A percentile compares a stretch with the other conserved stretches of the same genome.
Evolutionary conservation across 2,113 vertebrate genomes (phyloP).

Genomic region (Butastur rufipennis): DNA sequence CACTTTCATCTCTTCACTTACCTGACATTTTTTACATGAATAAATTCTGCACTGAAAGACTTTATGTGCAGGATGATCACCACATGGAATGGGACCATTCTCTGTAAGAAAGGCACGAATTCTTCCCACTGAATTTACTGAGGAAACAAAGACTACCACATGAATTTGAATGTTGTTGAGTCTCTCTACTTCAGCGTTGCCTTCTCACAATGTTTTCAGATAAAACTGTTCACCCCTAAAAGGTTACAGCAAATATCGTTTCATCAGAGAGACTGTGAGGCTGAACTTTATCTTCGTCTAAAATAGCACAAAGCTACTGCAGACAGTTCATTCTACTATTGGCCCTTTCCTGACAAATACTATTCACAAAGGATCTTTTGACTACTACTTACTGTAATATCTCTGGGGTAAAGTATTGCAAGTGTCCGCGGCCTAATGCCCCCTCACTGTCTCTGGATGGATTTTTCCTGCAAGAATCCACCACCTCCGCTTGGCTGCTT

Average conservation of each 20-base stretch:
- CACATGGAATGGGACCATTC: neutral
- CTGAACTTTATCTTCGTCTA: neutral
- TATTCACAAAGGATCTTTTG: neutral
- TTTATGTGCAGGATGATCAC: neutral
- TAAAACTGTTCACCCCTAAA: neutral
- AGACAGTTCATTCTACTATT: neutral
- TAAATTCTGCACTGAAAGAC: neutral
- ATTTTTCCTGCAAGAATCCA: neutral
- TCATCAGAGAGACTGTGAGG: neutral
- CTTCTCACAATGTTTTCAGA: neutral
- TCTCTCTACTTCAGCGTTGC: neutral
- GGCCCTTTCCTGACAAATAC: neutral
- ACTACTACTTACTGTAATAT: neutral
- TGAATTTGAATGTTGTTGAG: neutral
- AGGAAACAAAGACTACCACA: neutral
- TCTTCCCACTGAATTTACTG: neutral
- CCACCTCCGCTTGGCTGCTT: neutral
- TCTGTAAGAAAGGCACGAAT: neutral
- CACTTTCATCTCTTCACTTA: neutral
- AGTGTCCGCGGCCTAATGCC: neutral
- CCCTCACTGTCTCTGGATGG: neutral
- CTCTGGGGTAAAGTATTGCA: neutral
- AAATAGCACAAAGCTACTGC: neutral
- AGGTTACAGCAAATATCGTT: neutral
- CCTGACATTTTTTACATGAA: neutral